These are phyloP conservation scores for Perca flavescens DNA, from an alignment of 2,113 vertebrate species.

Conservation along the genomic window DNA sequence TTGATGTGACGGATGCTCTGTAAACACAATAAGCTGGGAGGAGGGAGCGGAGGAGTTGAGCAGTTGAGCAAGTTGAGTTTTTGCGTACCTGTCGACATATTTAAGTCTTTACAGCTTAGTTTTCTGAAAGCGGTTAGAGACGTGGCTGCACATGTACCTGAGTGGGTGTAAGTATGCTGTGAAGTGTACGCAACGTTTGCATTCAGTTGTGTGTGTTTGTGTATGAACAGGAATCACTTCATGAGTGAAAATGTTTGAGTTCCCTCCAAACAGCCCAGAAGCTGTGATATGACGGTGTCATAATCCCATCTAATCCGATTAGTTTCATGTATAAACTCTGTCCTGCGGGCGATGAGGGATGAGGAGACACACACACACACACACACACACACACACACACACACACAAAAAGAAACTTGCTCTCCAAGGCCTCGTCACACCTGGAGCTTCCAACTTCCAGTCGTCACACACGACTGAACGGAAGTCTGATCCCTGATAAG, in stretches of 20 bases:
- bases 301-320: constrained; percentile 77
- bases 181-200: not conserved
- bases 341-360: constrained; percentile 68
- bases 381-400: constrained; percentile 6
- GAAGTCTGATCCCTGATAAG: constrained; percentile 78
- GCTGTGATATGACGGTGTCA: constrained; percentile 58
- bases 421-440: constrained; percentile 55
- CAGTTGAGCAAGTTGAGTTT: constrained; percentile 32
- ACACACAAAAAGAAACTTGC: not conserved
- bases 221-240: not conserved
- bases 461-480: constrained; percentile 72
- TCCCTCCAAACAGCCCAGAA: constrained; percentile 22
- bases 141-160: constrained; percentile 38
- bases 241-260: constrained; percentile 22
- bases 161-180: constrained; percentile 21
- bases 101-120: constrained; percentile 44
- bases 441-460: constrained; percentile 71
- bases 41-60: constrained; percentile 49
- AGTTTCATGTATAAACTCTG: constrained; percentile 67
- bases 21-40: constrained; percentile 33
- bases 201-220: constrained; percentile 1
- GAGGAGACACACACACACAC: constrained; percentile 10
- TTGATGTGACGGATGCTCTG: constrained; percentile 46
- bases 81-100: constrained; percentile 69
- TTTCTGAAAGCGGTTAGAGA: constrained; percentile 42